Evolutionary conservation across 1,140 invertebrate species (phyloP).

Genomic region (Mamestra configurata): DNA sequence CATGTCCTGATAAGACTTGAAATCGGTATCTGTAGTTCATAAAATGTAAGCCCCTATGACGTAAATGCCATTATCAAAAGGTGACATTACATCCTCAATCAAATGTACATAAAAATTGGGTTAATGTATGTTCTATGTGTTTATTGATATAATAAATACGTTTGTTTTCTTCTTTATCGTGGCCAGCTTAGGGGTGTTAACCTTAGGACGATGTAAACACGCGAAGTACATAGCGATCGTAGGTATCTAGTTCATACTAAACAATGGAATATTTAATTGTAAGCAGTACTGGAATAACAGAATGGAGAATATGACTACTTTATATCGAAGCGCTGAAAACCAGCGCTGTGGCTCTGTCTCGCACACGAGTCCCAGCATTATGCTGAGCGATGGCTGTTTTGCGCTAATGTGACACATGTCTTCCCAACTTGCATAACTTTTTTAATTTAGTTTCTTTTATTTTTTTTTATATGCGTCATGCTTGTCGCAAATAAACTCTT

Average conservation of each 20-base stretch:
- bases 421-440: no score
- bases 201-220: constrained; percentile 32
- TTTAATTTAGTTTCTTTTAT: no score
- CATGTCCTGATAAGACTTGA: background rate
- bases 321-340: no score
- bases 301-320: background rate
- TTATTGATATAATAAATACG: constrained; percentile 31
- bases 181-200: constrained; percentile 6
- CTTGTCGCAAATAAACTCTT: no score
- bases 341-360: no score
- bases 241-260: constrained; percentile 13
- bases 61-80: constrained; percentile 9
- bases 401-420: no score
- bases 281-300: background rate
- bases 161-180: constrained; percentile 29
- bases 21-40: background rate
- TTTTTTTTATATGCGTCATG: no score
- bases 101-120: constrained; percentile 2
- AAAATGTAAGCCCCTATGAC: background rate
- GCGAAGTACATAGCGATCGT: constrained; percentile 15
- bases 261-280: constrained; percentile 37
- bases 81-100: background rate
- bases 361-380: no score
- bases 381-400: no score
- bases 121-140: constrained; percentile 10